Base-by-base conservation (phyloP, 30 jellyfish, hydroid and myxozoan genomes). In the Calvadosia cruxmelitensis region DNA sequence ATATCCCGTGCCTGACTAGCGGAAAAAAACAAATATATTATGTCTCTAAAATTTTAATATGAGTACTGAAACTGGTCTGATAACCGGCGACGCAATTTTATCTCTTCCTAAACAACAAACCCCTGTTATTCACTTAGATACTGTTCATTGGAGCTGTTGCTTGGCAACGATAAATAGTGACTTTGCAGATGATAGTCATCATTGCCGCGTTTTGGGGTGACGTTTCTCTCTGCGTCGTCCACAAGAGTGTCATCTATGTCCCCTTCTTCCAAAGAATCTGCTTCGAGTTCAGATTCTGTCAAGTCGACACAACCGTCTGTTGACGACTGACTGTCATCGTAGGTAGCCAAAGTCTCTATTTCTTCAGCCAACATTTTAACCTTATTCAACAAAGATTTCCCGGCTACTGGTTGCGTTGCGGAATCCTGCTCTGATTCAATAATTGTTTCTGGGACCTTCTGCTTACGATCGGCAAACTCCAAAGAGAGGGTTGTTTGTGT, bases 291-390 rank as follows among this genome's bases (percentile, higher is more conserved):
- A 28, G 50, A 34, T 26, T 36, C 49, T 32, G 1, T 57, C 33
- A 32, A 62, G 53, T 1, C 27, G 68, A 62, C 34, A 31, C 52
- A 5, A 5, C 20, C 57, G 20, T 42, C 57, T 5, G 57, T 20
- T 42, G 57, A 42, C 10, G 57, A 42, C 10, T 42, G 57, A 42
- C 57, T 42, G 20, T 42, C 57, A n/a, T n/a, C n/a, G 57, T 42
- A 42, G 20, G 15, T 42, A 42, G 57, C 93, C 3, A 79, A 61
- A 23, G 83, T 69, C 51, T 81, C 94, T 2, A 87, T 87, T 68
- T 87, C 97, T 66, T 81, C 95, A 7, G 97, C 97, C 3, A 87
- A 79, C 29, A 68, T 85, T 57, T 87, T 80, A 2, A 87, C 97
- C 65, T 80, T 80, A 3, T 84, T 75, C 23, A 87, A 76, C 50